Base-by-base conservation (phyloP, 1,140 invertebrate species). In the Bathynomus jamesi region DNA sequence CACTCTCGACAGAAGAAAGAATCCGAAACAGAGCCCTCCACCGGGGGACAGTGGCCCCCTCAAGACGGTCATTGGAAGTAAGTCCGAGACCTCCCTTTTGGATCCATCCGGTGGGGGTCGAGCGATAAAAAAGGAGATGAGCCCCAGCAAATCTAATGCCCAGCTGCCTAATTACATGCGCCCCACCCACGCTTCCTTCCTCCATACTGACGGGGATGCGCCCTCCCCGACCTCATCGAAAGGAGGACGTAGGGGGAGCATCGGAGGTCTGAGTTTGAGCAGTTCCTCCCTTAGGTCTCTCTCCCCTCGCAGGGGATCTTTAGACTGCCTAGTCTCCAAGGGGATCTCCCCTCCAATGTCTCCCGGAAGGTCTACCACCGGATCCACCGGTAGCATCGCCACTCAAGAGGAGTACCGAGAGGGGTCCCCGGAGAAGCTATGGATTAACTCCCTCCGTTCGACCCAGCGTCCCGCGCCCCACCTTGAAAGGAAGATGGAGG, bases 371-470 rank as follows among this genome's bases (percentile, higher is more conserved):
- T 70, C 73, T 27, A 65, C 69, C 21, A 74, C 61, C 25, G 73
- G 73, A 1, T 75, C 73, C 27, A 60, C 73, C 7, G 70, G 76
- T 61, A 72, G 68, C 65, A 24, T 75, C 25, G 30, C 69, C 31
- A 73, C 71, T 28, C 68, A 69, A 46, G 73, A 78, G 28, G 71
- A 75, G 17, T 78, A 78, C 53, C 68, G 76, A 25, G 73, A 78
- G 63, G 77, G 77, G 11, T 74, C 77, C 24, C 75, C 77, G 61
- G 77, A 78, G 53, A 74, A 74, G 53, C 79, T 84, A 53, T 86
- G 86, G 84, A 81, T 86, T 4, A 84, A 85, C 73, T 86, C 85
- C 8, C 79, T 87, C 24, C 81, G 83, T 64, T 79, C 84, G 17
- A 69, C 71, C 24, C 7, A 31, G 27, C 61, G 53, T 28, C 40